Evolutionary conservation across 2,888 invertebrate genomes (phyloP), one percentile per base, ranked within the genome.

Genomic region (Cloeon dipterum): DNA sequence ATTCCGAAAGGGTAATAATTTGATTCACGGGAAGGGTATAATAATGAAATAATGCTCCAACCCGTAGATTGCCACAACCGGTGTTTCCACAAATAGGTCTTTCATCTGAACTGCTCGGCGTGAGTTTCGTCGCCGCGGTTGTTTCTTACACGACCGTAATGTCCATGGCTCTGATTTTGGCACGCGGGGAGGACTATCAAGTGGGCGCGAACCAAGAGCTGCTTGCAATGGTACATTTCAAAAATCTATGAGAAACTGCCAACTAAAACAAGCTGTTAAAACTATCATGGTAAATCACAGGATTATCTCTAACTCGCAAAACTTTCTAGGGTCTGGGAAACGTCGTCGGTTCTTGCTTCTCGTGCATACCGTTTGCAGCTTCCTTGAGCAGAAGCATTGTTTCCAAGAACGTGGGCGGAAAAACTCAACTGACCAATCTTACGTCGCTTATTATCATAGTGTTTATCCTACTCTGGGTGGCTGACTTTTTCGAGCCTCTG

Each of bases 401-500:
- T 35, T 82, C 82, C 50, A 74, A 77, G 48, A 65, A 71, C 50
- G 76, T 65, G 1, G 91, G 91, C 11, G 81, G 83, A 23, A 77
- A 71, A 49, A 85, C 88, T 0, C 83, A 86, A 52, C 44, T 81
- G 32, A 78, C 86, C 2, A 77, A 82, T 0, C 50, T 88, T 16
- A 66, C 91, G 35, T 83, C 86, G 3, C 78, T 81, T 40, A 37
- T 54, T 1, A 61, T 89, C 20, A 59, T 93, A 13, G 58, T 88
- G 3, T 59, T 74, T 44, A 79, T 91, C 35, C 59, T 93, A 41
- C 59, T 91, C 37, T 81, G 79, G 69, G 67, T 91, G 42, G 91
- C 85, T 1, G 86, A 86, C 20, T 75, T 82, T 54, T 86, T 93
- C 54, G 75, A 82, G 54, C 65, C 73, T 23, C 59, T 93, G 41